Percentiles rank a stretch among this genome's conserved stretches.
Evolutionary conservation across 1,140 invertebrate genomes (phyloP).

Genomic region (Drosophila ironensis): DNA sequence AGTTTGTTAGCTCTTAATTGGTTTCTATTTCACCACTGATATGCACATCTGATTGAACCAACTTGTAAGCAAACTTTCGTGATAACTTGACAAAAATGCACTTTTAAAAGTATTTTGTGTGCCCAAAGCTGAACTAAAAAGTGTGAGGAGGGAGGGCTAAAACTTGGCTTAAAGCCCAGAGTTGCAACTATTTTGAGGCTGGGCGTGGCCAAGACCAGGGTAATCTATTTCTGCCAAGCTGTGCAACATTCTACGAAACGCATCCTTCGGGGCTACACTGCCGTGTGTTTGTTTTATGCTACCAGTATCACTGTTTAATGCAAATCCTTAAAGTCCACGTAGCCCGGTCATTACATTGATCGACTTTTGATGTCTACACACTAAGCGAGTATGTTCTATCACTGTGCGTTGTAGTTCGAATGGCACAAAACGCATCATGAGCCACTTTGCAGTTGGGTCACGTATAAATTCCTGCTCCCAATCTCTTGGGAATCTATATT

Average conservation of each 20-base stretch:
- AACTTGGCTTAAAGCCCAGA: background rate
- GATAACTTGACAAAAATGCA: no score
- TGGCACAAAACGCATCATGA: background rate
- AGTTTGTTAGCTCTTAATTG: no score
- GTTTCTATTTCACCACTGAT: no score
- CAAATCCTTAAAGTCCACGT: slow-evolving; percentile 19
- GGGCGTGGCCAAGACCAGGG: slow-evolving; percentile 11
- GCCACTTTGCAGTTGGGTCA: slow-evolving; percentile 28
- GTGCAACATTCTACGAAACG: slow-evolving; percentile 6
- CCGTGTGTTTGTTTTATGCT: no score
- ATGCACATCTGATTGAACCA: no score
- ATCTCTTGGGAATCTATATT: slow-evolving; percentile 17
- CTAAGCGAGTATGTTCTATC: slow-evolving; percentile 8
- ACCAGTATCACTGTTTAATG: no score
- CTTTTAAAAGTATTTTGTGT: no score
- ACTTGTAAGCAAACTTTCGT: no score
- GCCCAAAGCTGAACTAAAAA: no score
- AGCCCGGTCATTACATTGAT: slow-evolving; percentile 54
- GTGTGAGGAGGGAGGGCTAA: no score
- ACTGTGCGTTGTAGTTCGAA: background rate
- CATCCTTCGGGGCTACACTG: no score
- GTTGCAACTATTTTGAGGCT: background rate
- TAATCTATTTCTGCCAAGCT: slow-evolving; percentile 50
- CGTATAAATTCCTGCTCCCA: slow-evolving; percentile 15
- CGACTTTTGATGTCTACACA: slow-evolving; percentile 41